Evolutionary conservation across 2,888 invertebrate genomes (phyloP), one percentile per base, ranked within the genome.

Genomic region (Cheilosia grossa): DNA sequence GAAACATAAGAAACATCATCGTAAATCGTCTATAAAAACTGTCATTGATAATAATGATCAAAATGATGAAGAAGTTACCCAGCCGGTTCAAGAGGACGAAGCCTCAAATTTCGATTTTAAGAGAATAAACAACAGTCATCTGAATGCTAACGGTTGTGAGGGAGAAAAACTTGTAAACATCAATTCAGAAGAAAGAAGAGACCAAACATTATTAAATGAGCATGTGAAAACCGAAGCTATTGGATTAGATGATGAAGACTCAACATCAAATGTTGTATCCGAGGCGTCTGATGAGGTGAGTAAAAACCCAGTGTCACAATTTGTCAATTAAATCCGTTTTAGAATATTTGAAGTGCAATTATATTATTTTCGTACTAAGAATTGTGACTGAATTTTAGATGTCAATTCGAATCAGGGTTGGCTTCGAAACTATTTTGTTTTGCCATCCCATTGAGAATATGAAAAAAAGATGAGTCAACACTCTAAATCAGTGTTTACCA

Each of bases 1-100:
- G 87, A 96, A 96, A 91, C 96, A 96, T 89, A 95, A 95, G 90
- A 96, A 95, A 89, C 94, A 95, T 89, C 94, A 96, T 91, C 94
- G 95, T 49, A 88, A 87, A 19, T 75, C 33, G 19, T 58, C 49
- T 21, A 21, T 19, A 2, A 58, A 80, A 56, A 37, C 21, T 61
- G 80, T 77, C 56, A 82, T 79, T 53, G 86, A 86, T 19, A 89
- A 86, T 17, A 89, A 88, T 66, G 88, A 85, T 74, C 54, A 79
- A 7, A 47, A 19, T 49, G 53, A 70, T 77, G 6, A 77, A 70
- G 66, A 87, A 79, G 87, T 56, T 24, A 53, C 19, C n/a, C 15
- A 37, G 21, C 3, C 19, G 1, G 33, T 72, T 42, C 4, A 54
- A 58, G 24, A 30, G n/a, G 40, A 2, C 7, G 42, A 59, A 51